Evolutionary conservation across 2,797 vertebrate genomes (phyloP), one percentile per base, ranked within the genome.

Genomic region (Manis javanica): DNA sequence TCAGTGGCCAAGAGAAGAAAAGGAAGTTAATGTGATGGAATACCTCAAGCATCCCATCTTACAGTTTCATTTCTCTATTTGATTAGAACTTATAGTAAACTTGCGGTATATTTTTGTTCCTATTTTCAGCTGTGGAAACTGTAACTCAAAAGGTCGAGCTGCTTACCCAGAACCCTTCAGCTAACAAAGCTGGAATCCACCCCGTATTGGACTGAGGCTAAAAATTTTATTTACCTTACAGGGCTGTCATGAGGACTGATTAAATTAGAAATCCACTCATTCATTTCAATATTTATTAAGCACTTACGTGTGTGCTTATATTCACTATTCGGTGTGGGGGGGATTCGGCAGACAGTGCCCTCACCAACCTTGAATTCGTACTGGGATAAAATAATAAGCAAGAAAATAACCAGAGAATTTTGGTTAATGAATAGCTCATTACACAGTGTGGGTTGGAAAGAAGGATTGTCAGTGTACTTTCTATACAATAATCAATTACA

Each of bases 351-450:
- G 84, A 39, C 21, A 1, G 29, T 37, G 23, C n/a, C 61, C 46
- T 91, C 42, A 37, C 21, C 81, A 53, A 85, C 24, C 64, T 91
- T 46, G 77, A 85, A 19, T 69, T 55, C 16, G 5, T 63, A n/a
- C 14, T 78, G 37, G 37, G 85, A 64, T 61, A 78, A 69, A 85
- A 88, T 63, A 71, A 93, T 72, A 77, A 64, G 59, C 23, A 84
- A 63, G 49, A 72, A 85, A 87, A 77, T 51, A 66, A 69, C 21
- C 13, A 18, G 57, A n/a, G 46, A 29, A 79, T 12, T 74, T 77
- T 21, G 21, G 8, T 31, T 75, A 74, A 68, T n/a, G 39, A 57
- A 90, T 49, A 95, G 90, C 92, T 97, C 92, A 96, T 95, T 94
- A 88, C 96, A 83, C 61, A 78, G 37, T 42, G 26, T 74, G 66